Evolutionary conservation across 2,113 vertebrate species (phyloP).

Genomic region (Periophthalmus modestus): DNA sequence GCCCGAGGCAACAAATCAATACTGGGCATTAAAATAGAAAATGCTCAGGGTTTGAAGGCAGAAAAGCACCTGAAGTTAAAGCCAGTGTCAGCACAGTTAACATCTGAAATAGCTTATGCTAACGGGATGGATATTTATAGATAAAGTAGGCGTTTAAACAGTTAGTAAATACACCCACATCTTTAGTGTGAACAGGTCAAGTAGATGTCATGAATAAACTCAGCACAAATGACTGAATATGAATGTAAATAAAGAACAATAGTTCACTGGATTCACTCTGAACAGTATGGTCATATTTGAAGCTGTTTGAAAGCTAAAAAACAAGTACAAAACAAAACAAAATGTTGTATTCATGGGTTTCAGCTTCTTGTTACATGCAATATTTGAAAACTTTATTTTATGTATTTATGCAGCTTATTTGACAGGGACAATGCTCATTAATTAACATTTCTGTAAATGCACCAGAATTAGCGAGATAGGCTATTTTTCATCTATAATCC

Average conservation of each 20-base stretch:
- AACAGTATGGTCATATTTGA: too few relatives aligned
- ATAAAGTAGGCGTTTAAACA: not conserved
- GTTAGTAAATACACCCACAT: not conserved
- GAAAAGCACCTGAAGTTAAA: not conserved
- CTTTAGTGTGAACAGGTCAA: not conserved
- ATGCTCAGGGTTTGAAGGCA: not conserved
- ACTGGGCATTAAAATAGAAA: conserved; percentile 4
- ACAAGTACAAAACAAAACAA: too few relatives aligned
- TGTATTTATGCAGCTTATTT: too few relatives aligned
- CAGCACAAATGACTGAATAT: not conserved
- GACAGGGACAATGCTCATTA: too few relatives aligned
- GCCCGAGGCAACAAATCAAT: conserved; percentile 21
- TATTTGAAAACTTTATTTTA: too few relatives aligned
- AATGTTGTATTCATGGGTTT: too few relatives aligned
- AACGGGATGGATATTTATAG: conserved; percentile 1
- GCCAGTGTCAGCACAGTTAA: conserved; percentile 2
- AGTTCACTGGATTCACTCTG: not conserved
- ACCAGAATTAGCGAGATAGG: too few relatives aligned
- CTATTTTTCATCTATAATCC: too few relatives aligned
- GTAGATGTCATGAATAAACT: not conserved
- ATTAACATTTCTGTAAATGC: too few relatives aligned
- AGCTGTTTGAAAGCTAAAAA: too few relatives aligned
- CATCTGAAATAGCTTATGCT: not conserved
- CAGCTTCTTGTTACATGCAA: too few relatives aligned
- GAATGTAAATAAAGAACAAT: not conserved